Conservation (phyloP, 1,140 invertebrate species). For the Apocrypta bakeri region DNA sequence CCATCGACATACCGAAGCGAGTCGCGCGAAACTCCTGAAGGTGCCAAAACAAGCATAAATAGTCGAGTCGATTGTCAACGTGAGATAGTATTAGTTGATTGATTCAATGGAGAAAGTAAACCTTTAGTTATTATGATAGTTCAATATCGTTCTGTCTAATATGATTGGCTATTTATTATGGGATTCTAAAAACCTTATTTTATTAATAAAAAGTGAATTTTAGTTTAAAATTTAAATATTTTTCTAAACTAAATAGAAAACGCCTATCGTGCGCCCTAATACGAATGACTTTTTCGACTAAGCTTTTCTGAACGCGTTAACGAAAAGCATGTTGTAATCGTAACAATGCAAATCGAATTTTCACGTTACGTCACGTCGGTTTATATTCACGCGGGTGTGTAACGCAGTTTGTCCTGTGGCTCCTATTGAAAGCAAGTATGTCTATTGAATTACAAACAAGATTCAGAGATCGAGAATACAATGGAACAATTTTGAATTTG, state of each 20-base stretch:
- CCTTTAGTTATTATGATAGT: background rate
- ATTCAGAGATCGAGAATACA: background rate
- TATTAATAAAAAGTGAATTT: too few relatives aligned
- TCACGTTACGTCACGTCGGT: background rate
- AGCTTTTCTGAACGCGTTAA: background rate
- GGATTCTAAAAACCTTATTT: too few relatives aligned
- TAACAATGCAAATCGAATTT: constrained; percentile 38
- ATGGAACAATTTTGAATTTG: constrained; percentile 2
- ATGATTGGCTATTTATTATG: background rate
- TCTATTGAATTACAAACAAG: background rate
- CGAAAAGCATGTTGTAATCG: constrained; percentile 2
- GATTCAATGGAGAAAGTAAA: background rate
- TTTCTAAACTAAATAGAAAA: background rate
- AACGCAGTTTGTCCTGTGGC: background rate
- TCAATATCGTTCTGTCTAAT: background rate
- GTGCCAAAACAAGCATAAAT: background rate
- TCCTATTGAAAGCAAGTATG: background rate
- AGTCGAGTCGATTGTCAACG: background rate
- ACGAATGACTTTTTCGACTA: background rate
- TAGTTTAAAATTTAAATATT: too few relatives aligned
- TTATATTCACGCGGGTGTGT: background rate
- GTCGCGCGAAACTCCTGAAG: background rate
- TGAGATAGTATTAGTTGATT: background rate
- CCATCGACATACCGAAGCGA: constrained; percentile 12
- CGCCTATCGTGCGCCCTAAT: too few relatives aligned